A percentile compares a stretch with the other conserved stretches of the same genome.
Evolutionary conservation across 2,113 vertebrate species (phyloP).

Genomic region (Struthio camelus): DNA sequence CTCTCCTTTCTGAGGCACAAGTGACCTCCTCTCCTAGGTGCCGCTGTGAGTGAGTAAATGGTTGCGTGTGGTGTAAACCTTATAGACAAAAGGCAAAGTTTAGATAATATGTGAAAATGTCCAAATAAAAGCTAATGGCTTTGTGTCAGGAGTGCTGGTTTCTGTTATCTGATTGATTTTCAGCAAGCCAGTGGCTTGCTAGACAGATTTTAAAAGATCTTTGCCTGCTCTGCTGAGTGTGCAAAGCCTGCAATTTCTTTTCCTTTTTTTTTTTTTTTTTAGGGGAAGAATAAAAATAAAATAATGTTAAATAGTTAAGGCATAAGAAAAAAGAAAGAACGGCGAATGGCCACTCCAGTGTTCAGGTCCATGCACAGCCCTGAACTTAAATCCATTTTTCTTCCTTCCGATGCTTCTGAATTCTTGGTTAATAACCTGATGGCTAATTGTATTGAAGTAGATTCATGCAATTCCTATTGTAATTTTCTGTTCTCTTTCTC

Average conservation of each 20-base stretch:
- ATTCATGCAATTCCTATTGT: neutral
- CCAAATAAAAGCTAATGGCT: conserved; percentile 22
- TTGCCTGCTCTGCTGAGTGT: neutral
- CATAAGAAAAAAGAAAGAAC: neutral
- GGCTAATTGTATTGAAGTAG: neutral
- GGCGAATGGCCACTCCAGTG: neutral
- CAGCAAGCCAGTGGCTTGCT: conserved; percentile 17
- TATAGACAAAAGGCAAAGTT: conserved; percentile 1
- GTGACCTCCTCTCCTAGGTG: neutral
- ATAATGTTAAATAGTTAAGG: neutral
- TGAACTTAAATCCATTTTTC: neutral
- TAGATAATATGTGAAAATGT: conserved; percentile 9
- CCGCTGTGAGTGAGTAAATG: neutral
- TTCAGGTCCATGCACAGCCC: neutral
- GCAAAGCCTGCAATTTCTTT: neutral
- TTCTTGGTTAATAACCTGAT: neutral
- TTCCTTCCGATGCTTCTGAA: neutral
- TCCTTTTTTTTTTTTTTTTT: neutral
- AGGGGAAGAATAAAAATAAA: neutral
- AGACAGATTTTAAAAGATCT: conserved; percentile 34
- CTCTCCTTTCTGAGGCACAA: neutral
- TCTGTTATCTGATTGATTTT: conserved; percentile 47
- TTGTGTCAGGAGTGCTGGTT: conserved; percentile 19
- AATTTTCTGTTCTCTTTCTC: neutral
- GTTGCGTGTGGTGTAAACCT: neutral